Evolutionary conservation across 2,797 vertebrate genomes (phyloP), one percentile per base, ranked within the genome.

Genomic region (Eupleurogrammus muticus): DNA sequence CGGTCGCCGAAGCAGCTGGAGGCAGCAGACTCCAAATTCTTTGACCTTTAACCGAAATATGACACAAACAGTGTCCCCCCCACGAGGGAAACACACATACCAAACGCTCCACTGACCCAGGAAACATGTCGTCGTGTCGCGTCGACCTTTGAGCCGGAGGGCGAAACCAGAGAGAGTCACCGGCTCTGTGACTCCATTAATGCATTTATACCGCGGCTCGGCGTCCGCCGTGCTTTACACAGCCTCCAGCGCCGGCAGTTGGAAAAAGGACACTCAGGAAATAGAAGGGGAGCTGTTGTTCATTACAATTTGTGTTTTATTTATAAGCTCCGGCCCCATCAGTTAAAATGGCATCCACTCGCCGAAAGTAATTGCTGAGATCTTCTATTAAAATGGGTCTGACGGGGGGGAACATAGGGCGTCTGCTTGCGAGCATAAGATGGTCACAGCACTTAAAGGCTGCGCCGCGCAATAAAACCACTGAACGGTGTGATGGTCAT

Each of bases 81-180:
- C 28, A 50, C 16, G 1, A 58, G 65, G 56, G 23, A 60, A n/a
- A n/a, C 5, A 17, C 47, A 19, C 44, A 34, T 10, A 67, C 19
- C 32, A 64, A 68, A 70, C 2, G 53, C 80, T 75, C 68, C 68
- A 67, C 69, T 80, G 75, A 75, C 55, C 63, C 73, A 55, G 66
- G 40, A 64, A 78, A 75, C 36, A 52, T 34, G 52, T 5, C 2
- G 21, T 36, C 51, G 66, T 55, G 54, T 47, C 42, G 17, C 12
- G 24, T 20, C 20, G 16, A 16, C 4, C 57, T 17, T 46, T 20
- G n/a, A 66, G 58, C 70, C 66, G 50, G 10, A 66, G 60, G 72
- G 35, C 21, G n/a, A 38, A 48, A 54, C 48, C 38, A 21, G 9
- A 48, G 38, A 21, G 9, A 36, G 4, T 53, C 53, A 46, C 9